These are phyloP conservation scores for Danio tinwini DNA, from an alignment of 2,797 vertebrate genomes.

Conservation along the genomic window DNA sequence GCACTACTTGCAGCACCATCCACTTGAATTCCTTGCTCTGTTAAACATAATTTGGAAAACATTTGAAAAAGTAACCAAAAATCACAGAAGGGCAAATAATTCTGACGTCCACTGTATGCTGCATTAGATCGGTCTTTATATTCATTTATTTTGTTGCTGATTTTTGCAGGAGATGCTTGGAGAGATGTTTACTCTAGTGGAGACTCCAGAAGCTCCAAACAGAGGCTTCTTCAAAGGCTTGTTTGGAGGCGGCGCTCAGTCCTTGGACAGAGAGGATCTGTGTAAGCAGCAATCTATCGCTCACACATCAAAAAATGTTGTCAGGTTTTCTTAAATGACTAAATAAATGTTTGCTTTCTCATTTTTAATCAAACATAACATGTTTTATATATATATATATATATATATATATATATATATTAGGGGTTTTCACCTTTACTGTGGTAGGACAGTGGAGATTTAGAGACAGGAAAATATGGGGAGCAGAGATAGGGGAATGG, in stretches of 20 bases:
- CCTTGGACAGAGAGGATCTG: conserved; percentile 95
- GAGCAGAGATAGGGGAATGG: too few relatives aligned
- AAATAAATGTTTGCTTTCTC: background rate
- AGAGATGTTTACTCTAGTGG: conserved; percentile 95
- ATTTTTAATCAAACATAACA: background rate
- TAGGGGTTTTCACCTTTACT: too few relatives aligned
- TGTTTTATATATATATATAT: too few relatives aligned
- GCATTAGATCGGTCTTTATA: conserved; percentile 37
- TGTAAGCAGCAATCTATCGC: conserved; percentile 82
- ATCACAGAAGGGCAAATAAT: too few relatives aligned
- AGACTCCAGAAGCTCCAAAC: conserved; percentile 98
- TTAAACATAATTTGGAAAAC: too few relatives aligned
- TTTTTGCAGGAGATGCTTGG: conserved; percentile 94
- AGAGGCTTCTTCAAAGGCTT: conserved; percentile 98
- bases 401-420: too few relatives aligned
- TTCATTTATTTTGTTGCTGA: background rate
- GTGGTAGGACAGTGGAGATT: too few relatives aligned
- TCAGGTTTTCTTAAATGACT: background rate
- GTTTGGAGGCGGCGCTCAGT: conserved; percentile 96
- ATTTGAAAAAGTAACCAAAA: too few relatives aligned
- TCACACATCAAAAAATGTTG: background rate
- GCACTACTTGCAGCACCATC: too few relatives aligned
- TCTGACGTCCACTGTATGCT: too few relatives aligned
- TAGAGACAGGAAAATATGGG: too few relatives aligned
- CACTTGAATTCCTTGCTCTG: too few relatives aligned